Base-by-base conservation (phyloP, 2,797 vertebrate species). In the Aldrovandia affinis region DNA sequence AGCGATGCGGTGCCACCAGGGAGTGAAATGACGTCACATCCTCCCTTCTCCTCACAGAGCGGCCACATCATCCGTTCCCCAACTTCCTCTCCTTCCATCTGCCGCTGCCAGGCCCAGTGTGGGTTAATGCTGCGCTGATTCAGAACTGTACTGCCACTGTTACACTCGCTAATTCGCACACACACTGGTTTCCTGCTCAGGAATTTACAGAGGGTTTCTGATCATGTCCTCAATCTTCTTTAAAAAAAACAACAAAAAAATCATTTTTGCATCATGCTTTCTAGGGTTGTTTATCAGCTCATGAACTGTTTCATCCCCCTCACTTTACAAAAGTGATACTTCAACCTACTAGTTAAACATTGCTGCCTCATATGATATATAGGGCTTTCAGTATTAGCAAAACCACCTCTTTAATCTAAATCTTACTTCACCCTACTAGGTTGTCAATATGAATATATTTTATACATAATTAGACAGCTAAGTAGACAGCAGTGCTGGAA, bases 181-280 rank as follows among this genome's bases (percentile, higher is more conserved):
- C 83, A 85, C 83, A 88, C 86, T 87, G 83, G 84, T 89, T 92
- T 92, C 88, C 89, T 91, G 90, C 82, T 81, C 63, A 83, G 89
- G 86, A 89, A 89, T 89, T 83, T 87, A 89, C 87, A 86, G 84
- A 81, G 63, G 77, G 83, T 81, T 84, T 88, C 87, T 91, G 61
- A 85, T 77, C 89, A 63, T 93, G 91, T 93, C 89, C 86, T 94
- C 92, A 87, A 81, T 87, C 93, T 90, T 77, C 9, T 44, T 75
- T 44, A 22, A 42, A 10, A 88, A 88, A 87, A 88, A n/a, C n/a
- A n/a, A n/a, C n/a, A n/a, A n/a, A n/a, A n/a, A n/a, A n/a, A 79
- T 86, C 89, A 81, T 14, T 86, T 81, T 3, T 63, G 52, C 59
- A 82, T 59, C 85, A n/a, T 73, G 78, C 89, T 94, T 92, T 94